phyloP scores from a whole-genome alignment of 1,140 invertebrate species.

The Conopomorpha cramerella region DNA sequence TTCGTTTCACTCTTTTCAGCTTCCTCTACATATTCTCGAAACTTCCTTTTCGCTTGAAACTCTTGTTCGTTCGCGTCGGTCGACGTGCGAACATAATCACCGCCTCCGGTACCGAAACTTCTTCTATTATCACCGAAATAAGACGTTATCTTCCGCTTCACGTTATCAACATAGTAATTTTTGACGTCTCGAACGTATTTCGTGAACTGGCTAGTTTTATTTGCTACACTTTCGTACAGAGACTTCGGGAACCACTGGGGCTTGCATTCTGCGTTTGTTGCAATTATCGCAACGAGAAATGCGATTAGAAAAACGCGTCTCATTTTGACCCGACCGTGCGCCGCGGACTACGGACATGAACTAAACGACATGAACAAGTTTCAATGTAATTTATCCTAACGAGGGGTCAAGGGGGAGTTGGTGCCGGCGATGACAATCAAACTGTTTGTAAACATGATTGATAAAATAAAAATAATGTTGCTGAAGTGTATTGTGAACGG shows the following conservation, averaged over 20 bases:
- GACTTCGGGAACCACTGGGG: no score
- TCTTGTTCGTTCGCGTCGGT: slow-evolving; percentile 10
- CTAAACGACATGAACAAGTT: slow-evolving; percentile 12
- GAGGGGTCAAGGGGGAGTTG: slow-evolving; percentile 22
- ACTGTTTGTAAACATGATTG: no score
- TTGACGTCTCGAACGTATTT: slow-evolving; percentile 29
- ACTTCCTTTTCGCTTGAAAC: slow-evolving; percentile 19
- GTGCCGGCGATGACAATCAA: slow-evolving; percentile 2
- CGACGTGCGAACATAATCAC: no score
- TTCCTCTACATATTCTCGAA: slow-evolving; percentile 20
- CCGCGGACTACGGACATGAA: no score
- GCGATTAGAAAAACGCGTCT: slow-evolving; percentile 1
- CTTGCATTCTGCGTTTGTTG: no score
- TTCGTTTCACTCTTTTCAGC: slow-evolving; percentile 19
- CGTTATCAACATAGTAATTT: slow-evolving; percentile 31
- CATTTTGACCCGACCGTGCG: no score
- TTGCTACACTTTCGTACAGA: slow-evolving; percentile 18
- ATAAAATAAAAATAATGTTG: no score
- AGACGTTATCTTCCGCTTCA: slow-evolving; percentile 23
- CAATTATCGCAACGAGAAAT: slow-evolving; percentile 15
- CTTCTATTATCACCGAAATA: slow-evolving; percentile 17
- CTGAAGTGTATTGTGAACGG: no score
- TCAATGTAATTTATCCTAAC: slow-evolving; percentile 17
- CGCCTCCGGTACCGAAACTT: background rate
- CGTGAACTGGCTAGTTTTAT: slow-evolving; percentile 29